These are phyloP conservation scores for Drosophila baimaii DNA, from an alignment of 1,140 invertebrate species.

Conservation along the genomic window DNA sequence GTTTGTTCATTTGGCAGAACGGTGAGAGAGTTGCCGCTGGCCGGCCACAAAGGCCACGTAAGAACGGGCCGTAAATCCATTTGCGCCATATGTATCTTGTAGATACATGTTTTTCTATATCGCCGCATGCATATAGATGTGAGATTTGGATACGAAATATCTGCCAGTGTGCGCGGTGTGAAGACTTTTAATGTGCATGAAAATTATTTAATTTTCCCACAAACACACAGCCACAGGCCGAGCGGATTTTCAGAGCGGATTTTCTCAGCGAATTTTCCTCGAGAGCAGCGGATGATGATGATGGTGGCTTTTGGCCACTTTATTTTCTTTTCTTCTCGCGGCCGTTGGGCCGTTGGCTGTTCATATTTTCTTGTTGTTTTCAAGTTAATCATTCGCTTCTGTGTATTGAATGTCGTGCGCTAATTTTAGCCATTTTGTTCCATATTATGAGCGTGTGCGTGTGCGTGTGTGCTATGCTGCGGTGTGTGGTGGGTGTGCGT, in stretches of 20 bases:
- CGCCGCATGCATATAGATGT: constrained; percentile 41
- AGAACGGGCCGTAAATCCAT: constrained; percentile 67
- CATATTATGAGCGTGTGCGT: constrained; percentile 57
- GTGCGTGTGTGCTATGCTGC: constrained; percentile 6
- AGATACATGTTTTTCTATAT: constrained; percentile 61
- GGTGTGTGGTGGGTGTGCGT: constrained; percentile 11
- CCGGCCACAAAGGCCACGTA: constrained; percentile 64
- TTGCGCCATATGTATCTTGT: constrained; percentile 77
- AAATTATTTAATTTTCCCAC: constrained; percentile 82
- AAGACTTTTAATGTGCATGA: constrained; percentile 80
- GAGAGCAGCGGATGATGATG: constrained; percentile 30
- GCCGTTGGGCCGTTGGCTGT: constrained; percentile 33
- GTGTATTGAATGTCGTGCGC: constrained; percentile 84
- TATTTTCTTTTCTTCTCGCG: constrained; percentile 69
- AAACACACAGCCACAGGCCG: constrained; percentile 27
- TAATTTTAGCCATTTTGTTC: constrained; percentile 84
- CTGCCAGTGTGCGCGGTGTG: constrained; percentile 65
- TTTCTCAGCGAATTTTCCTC: constrained; percentile 48
- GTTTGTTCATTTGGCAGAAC: constrained; percentile 38
- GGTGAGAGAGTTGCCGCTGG: constrained; percentile 28
- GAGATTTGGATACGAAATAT: constrained; percentile 25
- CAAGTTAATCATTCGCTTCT: constrained; percentile 81
- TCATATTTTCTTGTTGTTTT: constrained; percentile 80
- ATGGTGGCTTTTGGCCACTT: constrained; percentile 66
- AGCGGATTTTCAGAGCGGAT: constrained; percentile 26